Conservation (phyloP, 2,113 vertebrate genomes). For the Aphyosemion australe region DNA sequence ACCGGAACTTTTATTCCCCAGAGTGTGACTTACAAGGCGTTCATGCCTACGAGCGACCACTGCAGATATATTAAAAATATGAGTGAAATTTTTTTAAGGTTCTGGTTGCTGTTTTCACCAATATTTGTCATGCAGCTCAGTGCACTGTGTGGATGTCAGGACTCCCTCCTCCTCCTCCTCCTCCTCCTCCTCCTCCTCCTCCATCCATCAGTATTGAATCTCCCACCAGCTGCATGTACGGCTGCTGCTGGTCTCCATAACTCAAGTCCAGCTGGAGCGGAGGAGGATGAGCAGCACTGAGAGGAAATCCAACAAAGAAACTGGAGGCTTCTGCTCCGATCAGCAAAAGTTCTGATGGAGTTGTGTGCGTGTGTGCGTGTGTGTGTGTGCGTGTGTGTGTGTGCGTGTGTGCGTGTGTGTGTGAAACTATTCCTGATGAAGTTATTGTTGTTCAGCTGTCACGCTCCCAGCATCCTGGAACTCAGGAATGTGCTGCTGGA, state of each 20-base stretch:
- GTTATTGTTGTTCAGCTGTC: background rate
- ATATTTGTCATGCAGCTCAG: background rate
- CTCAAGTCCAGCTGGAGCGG: conserved; percentile 41
- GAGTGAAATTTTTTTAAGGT: too few species aligned
- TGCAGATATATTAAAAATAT: too few species aligned
- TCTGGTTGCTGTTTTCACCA: too few species aligned
- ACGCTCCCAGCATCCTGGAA: background rate
- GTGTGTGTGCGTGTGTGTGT: too few species aligned
- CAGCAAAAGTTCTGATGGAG: too few species aligned
- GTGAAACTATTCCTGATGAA: too few species aligned
- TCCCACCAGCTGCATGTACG: conserved; percentile 32
- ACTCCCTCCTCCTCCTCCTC: conserved; percentile 5
- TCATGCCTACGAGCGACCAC: too few species aligned
- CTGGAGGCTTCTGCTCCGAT: background rate
- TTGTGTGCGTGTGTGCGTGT: too few species aligned
- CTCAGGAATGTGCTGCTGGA: conserved; percentile 32
- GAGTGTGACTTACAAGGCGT: too few species aligned
- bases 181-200: conserved; percentile 7
- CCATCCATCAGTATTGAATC: conserved; percentile 26
- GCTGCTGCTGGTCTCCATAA: conserved; percentile 23
- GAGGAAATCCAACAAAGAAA: conserved; percentile 17
- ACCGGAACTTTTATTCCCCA: too few species aligned
- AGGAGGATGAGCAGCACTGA: conserved; percentile 34
- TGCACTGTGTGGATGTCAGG: background rate
- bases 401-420: too few species aligned